Evolutionary conservation across 2,888 invertebrate genomes (phyloP).

Genomic region (Drosophila suboccidentalis): DNA sequence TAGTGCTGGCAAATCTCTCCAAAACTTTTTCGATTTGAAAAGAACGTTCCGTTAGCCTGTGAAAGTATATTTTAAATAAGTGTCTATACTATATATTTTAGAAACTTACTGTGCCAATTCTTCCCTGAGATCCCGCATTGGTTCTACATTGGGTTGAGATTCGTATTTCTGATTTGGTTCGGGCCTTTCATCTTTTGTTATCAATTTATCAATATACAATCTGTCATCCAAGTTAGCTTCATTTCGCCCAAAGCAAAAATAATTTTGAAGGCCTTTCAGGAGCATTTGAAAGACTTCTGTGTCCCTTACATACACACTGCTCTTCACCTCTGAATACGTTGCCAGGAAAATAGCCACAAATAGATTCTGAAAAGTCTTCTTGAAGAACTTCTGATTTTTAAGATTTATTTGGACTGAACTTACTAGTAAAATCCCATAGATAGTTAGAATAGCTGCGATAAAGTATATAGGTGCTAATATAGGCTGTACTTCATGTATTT

Average conservation of each 20-base stretch:
- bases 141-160: background rate
- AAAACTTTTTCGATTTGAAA: slow-evolving; percentile 15
- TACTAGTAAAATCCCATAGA: slow-evolving; percentile 17
- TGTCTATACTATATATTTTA: background rate
- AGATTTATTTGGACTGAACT: background rate
- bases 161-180: background rate
- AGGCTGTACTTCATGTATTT: background rate
- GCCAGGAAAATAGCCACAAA: slow-evolving; percentile 40
- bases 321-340: slow-evolving; percentile 11
- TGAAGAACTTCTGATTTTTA: background rate
- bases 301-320: slow-evolving; percentile 10
- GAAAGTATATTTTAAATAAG: background rate
- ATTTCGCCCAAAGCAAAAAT: background rate
- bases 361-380: slow-evolving; percentile 13
- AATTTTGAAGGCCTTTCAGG: background rate
- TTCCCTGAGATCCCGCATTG: slow-evolving; percentile 11
- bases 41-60: slow-evolving; percentile 20
- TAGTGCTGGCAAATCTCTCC: slow-evolving; percentile 4
- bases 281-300: slow-evolving; percentile 16
- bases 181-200: background rate
- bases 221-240: background rate
- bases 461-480: slow-evolving; percentile 22
- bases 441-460: background rate
- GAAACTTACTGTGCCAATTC: slow-evolving; percentile 21
- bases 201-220: slow-evolving; percentile 1